Conservation (phyloP, 2,888 invertebrate species). For the Andrena flavipes region DNA sequence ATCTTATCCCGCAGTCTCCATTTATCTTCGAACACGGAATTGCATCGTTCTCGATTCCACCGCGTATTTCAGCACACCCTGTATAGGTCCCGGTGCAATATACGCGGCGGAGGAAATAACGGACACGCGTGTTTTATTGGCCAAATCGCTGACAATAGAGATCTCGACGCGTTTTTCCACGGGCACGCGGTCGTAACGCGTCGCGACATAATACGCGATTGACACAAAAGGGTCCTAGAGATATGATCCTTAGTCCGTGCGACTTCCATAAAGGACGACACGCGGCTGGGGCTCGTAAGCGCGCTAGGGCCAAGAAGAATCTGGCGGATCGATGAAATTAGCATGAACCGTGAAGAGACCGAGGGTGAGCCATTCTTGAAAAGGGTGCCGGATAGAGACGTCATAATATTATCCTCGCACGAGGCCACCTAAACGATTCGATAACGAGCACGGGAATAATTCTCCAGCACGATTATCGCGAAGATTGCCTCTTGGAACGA, state of each 20-base stretch:
- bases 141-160: slow-evolving; percentile 18
- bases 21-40: too few relatives aligned
- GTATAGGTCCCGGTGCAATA: neutral
- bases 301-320: slow-evolving; percentile 50
- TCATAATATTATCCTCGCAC: slow-evolving; percentile 60
- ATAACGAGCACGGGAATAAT: slow-evolving; percentile 39
- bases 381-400: slow-evolving; percentile 61
- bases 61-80: neutral
- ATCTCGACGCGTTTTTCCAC: slow-evolving; percentile 23
- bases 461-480: neutral
- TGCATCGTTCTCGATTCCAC: neutral
- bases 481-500: neutral
- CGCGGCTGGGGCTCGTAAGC: slow-evolving; percentile 51
- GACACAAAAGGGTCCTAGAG: slow-evolving; percentile 61
- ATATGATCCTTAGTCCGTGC: slow-evolving; percentile 66
- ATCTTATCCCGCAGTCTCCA: too few relatives aligned
- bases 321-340: slow-evolving; percentile 63
- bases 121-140: slow-evolving; percentile 23
- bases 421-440: slow-evolving; percentile 38
- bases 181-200: slow-evolving; percentile 14
- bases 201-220: slow-evolving; percentile 48
- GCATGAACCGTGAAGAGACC: slow-evolving; percentile 58
- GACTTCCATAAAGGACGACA: slow-evolving; percentile 59
- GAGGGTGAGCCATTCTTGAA: slow-evolving; percentile 42
- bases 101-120: neutral